These are phyloP conservation scores for Cheilosia soror DNA, from an alignment of 2,888 invertebrate species.

Conservation along the genomic window DNA sequence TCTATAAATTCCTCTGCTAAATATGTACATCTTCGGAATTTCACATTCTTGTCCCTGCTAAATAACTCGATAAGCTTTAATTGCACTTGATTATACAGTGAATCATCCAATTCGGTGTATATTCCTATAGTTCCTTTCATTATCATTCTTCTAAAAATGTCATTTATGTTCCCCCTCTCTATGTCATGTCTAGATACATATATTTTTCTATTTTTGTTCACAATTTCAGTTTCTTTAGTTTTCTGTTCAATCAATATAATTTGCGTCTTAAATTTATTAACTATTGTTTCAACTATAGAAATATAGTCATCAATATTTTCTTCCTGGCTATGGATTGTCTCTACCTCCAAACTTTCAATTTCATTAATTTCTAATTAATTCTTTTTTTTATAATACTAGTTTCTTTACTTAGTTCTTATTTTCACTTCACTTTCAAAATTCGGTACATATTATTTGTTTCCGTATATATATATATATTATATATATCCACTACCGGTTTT, in stretches of 20 bases:
- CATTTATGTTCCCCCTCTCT: slow-evolving; percentile 4
- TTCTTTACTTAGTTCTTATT: not conserved
- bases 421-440: not conserved
- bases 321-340: slow-evolving; percentile 10
- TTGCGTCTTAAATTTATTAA: slow-evolving; percentile 13
- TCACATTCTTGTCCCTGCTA: slow-evolving; percentile 16
- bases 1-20: slow-evolving; percentile 38
- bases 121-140: slow-evolving; percentile 43
- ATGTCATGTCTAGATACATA: slow-evolving; percentile 26
- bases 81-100: slow-evolving; percentile 27
- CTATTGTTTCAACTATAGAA: slow-evolving; percentile 24
- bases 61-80: slow-evolving; percentile 25
- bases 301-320: slow-evolving; percentile 18
- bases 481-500: not conserved
- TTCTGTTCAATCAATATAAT: slow-evolving; percentile 7
- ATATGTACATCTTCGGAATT: slow-evolving; percentile 33
- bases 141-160: slow-evolving; percentile 27
- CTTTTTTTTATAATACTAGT: not conserved
- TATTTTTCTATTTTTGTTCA: slow-evolving; percentile 21
- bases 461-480: not conserved
- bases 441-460: not conserved
- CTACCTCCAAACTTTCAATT: slow-evolving; percentile 5
- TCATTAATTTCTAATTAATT: not conserved
- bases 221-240: slow-evolving; percentile 10
- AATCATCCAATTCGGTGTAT: slow-evolving; percentile 15